Base-by-base conservation (phyloP, 2,113 vertebrate species). In the Bostrychus sinensis region DNA sequence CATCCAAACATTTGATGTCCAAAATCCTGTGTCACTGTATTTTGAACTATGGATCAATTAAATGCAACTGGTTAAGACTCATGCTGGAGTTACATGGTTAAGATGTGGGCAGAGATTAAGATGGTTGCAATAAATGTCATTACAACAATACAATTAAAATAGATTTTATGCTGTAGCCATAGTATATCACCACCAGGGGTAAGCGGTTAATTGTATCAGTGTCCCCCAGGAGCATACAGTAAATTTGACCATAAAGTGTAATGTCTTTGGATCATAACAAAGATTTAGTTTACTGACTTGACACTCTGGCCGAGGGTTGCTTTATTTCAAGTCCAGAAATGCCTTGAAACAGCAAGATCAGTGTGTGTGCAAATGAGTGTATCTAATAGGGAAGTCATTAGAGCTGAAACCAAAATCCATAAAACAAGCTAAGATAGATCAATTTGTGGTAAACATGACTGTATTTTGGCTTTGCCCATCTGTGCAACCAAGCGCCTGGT, bases 91-190 rank as follows among this genome's bases (percentile, higher is more conserved):
- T 30, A 32, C 1, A 30, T 9, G 26, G 48, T 30, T 51, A 30
- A 28, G 48, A 51, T 5, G 48, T 51, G 48, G n/a, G 48, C 7
- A 17, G 16, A 51, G 25, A 28, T 16, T 25, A 51, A 51, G 48
- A 51, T 2, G 48, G 1, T 8, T 2, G 25, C 25, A n/a, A 30
- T 6, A 26, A n/a, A 28, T 51, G 16, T 25, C 48, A 51, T 51
- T 48, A 51, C 25, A 51, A 9, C 20, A 4, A 51, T 14, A n/a
- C 25, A 28, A 51, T 51, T n/a, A 51, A 51, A 51, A 51, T 30
- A 3, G 48, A 51, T 30, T 51, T 51, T 51, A 51, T 8, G 48
- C 16, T 51, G 11, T 26, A n/a, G 26, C 7, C 14, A n/a, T n/a
- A 4, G 48, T 51, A 51, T n/a, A 30, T 51, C 48, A 28, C 48